Evolutionary conservation across 1,140 invertebrate species (phyloP).

Genomic region (Philopotamus ludificatus): DNA sequence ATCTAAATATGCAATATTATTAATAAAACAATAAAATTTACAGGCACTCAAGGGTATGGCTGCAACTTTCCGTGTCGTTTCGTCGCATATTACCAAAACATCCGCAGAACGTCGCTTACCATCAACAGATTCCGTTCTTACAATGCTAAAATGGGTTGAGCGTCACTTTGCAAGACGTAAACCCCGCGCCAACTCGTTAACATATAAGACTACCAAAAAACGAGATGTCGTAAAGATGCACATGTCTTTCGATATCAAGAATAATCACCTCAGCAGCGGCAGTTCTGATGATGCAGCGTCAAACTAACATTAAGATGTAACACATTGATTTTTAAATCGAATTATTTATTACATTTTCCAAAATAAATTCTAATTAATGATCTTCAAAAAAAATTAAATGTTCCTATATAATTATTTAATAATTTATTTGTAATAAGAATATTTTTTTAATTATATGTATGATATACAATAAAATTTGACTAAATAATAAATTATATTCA

Average conservation of each 20-base stretch:
- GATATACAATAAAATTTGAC: no score
- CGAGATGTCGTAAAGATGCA: conserved; percentile 70
- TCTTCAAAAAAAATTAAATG: no score
- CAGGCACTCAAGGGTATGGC: conserved; percentile 87
- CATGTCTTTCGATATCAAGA: conserved; percentile 62
- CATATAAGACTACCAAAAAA: conserved; percentile 59
- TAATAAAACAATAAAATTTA: conserved; percentile 11
- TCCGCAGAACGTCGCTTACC: conserved; percentile 81
- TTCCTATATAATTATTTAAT: no score
- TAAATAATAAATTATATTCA: no score
- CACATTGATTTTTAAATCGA: background rate
- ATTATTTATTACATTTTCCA: no score
- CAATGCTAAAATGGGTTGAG: conserved; percentile 87
- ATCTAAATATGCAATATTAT: background rate
- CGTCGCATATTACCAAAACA: conserved; percentile 81
- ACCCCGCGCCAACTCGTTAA: conserved; percentile 61
- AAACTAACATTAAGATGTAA: conserved; percentile 19
- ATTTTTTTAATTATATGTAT: no score
- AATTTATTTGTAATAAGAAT: no score
- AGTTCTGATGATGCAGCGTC: conserved; percentile 39
- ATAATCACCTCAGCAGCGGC: conserved; percentile 38
- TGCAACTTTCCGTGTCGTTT: conserved; percentile 83
- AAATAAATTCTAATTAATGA: no score
- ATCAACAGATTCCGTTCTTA: conserved; percentile 83
- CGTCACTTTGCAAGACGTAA: conserved; percentile 75